These are phyloP conservation scores for Paraescarpia echinospica DNA, from an alignment of 1,140 invertebrate species.

Conservation along the genomic window DNA sequence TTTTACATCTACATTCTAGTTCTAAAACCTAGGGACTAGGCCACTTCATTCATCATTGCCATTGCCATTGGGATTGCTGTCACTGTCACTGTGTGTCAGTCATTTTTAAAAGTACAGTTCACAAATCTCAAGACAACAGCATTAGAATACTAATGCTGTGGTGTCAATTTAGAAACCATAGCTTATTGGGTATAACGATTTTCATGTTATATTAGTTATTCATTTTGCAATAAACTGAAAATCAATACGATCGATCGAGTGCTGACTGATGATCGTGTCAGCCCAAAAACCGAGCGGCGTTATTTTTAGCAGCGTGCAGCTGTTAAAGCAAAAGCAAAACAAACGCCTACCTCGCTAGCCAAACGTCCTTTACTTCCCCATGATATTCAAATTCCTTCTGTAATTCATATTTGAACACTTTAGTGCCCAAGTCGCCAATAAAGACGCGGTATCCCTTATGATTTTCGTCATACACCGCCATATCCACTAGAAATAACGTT, in stretches of 20 bases:
- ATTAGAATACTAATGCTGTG: no score
- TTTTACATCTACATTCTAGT: no score
- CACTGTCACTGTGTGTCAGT: no score
- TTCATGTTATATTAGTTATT: not conserved
- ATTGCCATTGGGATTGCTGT: no score
- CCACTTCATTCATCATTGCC: no score
- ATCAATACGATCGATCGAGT: not conserved
- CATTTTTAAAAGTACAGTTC: no score
- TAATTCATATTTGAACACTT: constrained; percentile 40
- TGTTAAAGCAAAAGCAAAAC: not conserved
- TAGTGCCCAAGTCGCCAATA: constrained; percentile 42
- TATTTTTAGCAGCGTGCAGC: not conserved
- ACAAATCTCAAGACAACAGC: no score
- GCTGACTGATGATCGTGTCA: no score
- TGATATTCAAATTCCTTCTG: constrained; percentile 41
- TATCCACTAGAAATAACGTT: constrained; percentile 19
- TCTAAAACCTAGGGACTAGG: no score
- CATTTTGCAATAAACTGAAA: not conserved
- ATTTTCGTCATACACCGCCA: constrained; percentile 35
- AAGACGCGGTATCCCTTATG: constrained; percentile 43
- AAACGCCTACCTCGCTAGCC: constrained; percentile 43
- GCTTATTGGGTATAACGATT: no score
- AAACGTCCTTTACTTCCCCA: constrained; percentile 42
- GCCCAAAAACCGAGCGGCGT: no score
- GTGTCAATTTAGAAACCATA: no score